Conservation (phyloP, 2,113 vertebrate species). For the Limanda limanda region DNA sequence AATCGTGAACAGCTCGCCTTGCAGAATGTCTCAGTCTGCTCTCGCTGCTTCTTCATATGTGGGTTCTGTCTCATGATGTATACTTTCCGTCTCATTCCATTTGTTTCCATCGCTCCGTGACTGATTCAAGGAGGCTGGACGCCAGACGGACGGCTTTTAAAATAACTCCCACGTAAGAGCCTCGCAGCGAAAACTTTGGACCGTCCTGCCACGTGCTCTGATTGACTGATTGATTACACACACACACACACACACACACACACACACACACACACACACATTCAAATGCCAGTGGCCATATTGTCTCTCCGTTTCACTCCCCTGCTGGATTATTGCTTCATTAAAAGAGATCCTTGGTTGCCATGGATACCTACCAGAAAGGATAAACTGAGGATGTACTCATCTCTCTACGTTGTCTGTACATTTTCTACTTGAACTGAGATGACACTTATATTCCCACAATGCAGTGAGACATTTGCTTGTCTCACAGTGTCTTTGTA, state of each 20-base stretch:
- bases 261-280: not conserved
- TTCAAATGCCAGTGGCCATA: slow-evolving; percentile 62
- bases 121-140: slow-evolving; percentile 45
- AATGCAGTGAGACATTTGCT: slow-evolving; percentile 13
- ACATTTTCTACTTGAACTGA: slow-evolving; percentile 15
- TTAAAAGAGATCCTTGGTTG: slow-evolving; percentile 62
- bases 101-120: slow-evolving; percentile 33
- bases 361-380: slow-evolving; percentile 65
- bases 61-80: slow-evolving; percentile 32
- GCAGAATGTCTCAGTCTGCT: slow-evolving; percentile 11
- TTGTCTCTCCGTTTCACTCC: slow-evolving; percentile 53
- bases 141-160: slow-evolving; percentile 51
- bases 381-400: slow-evolving; percentile 45
- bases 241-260: slow-evolving; percentile 8
- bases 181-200: slow-evolving; percentile 31
- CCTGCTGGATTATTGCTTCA: slow-evolving; percentile 64
- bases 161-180: slow-evolving; percentile 46
- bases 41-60: slow-evolving; percentile 43
- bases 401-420: slow-evolving; percentile 35
- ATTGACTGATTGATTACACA: slow-evolving; percentile 52
- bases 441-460: slow-evolving; percentile 13
- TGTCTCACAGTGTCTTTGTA: not conserved
- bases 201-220: slow-evolving; percentile 17
- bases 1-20: not conserved
- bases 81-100: slow-evolving; percentile 44